Evolutionary conservation across 1,140 invertebrate species (phyloP).

Genomic region (Drosophila albomicans): DNA sequence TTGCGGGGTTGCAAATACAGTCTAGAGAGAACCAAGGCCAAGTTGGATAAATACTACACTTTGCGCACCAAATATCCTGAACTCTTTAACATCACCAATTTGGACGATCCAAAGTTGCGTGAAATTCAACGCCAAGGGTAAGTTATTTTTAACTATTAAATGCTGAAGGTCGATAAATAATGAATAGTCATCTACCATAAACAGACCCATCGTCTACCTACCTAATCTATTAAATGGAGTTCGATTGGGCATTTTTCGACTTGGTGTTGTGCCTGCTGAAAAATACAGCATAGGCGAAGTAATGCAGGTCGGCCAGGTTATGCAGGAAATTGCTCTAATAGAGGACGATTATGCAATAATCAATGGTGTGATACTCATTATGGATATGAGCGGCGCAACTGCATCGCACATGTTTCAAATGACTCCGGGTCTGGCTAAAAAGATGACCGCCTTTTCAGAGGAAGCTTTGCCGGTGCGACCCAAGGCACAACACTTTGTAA

Average conservation of each 20-base stretch:
- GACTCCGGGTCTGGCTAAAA: conserved; percentile 85
- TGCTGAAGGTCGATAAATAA: conserved; percentile 28
- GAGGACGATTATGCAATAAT: conserved; percentile 85
- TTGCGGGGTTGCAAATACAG: conserved; percentile 89
- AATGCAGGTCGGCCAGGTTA: conserved; percentile 53
- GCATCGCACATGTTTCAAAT: conserved; percentile 85
- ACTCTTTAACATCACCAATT: conserved; percentile 81
- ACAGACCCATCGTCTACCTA: conserved; percentile 63
- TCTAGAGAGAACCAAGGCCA: conserved; percentile 88
- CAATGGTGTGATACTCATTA: conserved; percentile 84
- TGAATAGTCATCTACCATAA: background rate
- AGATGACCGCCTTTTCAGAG: conserved; percentile 85
- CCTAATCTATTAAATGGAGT: conserved; percentile 74
- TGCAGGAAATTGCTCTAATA: conserved; percentile 74
- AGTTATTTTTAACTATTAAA: conserved; percentile 9
- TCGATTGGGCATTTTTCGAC: conserved; percentile 60
- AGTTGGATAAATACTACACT: conserved; percentile 88
- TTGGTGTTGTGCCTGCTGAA: conserved; percentile 52
- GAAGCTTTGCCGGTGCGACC: conserved; percentile 86
- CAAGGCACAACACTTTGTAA: conserved; percentile 86
- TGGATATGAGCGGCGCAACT: conserved; percentile 84
- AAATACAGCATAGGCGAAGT: conserved; percentile 65
- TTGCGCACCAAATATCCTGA: conserved; percentile 87
- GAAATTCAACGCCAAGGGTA: conserved; percentile 86
- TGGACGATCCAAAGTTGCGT: conserved; percentile 66